These are phyloP conservation scores for Artibeus jamaicensis DNA, from an alignment of 2,797 vertebrate genomes.

Conservation along the genomic window DNA sequence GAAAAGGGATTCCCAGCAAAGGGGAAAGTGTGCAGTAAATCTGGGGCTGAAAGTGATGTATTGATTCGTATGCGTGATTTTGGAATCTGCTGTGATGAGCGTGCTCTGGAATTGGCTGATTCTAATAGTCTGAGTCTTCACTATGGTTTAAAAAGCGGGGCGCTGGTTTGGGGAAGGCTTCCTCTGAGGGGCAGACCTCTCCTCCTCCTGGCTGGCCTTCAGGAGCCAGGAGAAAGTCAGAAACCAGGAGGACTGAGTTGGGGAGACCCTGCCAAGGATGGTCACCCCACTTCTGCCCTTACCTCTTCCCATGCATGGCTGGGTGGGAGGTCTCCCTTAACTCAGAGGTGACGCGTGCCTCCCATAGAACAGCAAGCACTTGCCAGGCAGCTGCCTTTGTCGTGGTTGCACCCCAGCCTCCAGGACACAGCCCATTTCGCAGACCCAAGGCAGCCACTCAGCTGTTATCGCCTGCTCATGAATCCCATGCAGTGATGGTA, in stretches of 20 bases:
- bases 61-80: accelerated
- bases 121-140: background rate
- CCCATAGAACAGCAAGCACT: background rate
- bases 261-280: background rate
- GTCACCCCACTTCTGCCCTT: background rate
- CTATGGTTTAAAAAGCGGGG: background rate
- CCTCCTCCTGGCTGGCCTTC: background rate
- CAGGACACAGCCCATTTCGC: background rate
- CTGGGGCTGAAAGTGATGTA: background rate
- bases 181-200: background rate
- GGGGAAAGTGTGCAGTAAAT: background rate
- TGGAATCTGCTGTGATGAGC: background rate
- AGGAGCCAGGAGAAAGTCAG: background rate
- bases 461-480: background rate
- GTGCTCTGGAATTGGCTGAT: accelerated
- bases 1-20: background rate
- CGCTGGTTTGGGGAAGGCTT: no score
- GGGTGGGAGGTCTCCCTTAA: background rate
- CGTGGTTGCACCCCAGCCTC: background rate
- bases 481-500: background rate
- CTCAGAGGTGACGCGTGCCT: background rate
- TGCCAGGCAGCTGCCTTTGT: background rate
- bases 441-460: background rate
- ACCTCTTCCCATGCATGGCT: no score
- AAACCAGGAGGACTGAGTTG: background rate